Conservation (phyloP, 2,797 vertebrate species). For the Hozukius guyotensis region DNA sequence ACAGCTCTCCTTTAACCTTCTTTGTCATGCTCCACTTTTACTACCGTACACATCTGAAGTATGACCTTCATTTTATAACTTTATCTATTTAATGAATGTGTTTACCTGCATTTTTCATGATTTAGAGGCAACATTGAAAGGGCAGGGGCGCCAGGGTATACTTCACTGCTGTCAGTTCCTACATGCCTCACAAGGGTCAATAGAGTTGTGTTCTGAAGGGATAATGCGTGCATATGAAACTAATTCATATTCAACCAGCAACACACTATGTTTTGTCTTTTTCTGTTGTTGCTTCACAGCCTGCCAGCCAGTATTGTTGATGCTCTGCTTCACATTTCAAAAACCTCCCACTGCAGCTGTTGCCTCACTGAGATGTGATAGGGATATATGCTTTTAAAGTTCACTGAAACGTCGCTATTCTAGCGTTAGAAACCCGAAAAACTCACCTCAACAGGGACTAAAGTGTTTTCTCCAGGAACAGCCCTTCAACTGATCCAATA, state of each 20-base stretch:
- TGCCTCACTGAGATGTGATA: neutral
- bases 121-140: constrained; percentile 11
- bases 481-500: constrained; percentile 35
- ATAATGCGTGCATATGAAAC: constrained; percentile 14
- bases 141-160: neutral
- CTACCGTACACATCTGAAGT: neutral
- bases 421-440: neutral
- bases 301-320: neutral
- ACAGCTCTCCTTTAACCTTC: neutral
- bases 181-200: constrained; percentile 16
- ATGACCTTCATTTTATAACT: constrained; percentile 23
- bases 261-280: neutral
- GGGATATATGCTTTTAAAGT: neutral
- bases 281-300: neutral
- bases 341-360: constrained; percentile 13
- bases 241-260: constrained; percentile 39
- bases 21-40: constrained; percentile 3
- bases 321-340: constrained; percentile 12
- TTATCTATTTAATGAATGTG: constrained; percentile 30
- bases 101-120: constrained; percentile 33
- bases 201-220: neutral
- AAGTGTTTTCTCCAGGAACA: constrained; percentile 1
- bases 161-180: constrained; percentile 12
- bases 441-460: neutral
- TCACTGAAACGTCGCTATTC: neutral